Base-by-base conservation (phyloP, 2,888 invertebrate species). In the Drosophila kokeensis region DNA sequence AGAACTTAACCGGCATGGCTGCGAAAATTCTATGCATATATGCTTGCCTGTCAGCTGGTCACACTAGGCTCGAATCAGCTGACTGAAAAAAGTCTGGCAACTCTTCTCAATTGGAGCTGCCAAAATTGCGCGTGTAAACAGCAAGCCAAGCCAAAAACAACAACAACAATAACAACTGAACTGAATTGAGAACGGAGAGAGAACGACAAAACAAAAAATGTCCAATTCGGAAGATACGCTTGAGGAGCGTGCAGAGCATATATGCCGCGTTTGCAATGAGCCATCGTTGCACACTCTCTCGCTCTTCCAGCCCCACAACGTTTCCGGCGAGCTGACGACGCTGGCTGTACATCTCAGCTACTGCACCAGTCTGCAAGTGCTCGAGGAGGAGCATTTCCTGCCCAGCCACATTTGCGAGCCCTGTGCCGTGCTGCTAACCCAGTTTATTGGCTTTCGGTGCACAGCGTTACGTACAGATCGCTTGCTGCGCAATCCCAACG, bases 251-350 rank as follows among this genome's bases (percentile, higher is more conserved):
- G 68, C 73, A 7, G 69, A 82, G 52, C 83, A 81, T 10, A 75
- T 90, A 21, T 93, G 93, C 54, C 91, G 93, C 2, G 79, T 89
- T 2, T 93, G 93, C 71, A 70, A 93, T 58, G 63, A 40, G 2
- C 81, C 88, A 36, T 87, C 89, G 4, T 58, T 70, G 8, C 77
- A 90, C 10, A 87, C 88, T 42, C 77, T 87, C 36, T 84, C 86
- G 2, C 81, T 93, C 4, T 90, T 86, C 65, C 82, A 89, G 42
- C 73, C 82, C 1, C 90, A 91, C 0, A 65, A 87, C 50, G 67
- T 93, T 21, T 77, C 88, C 73, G 92, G 90, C 10, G 90, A 92
- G 57, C 66, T 87, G n/a, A 92, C 89, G 13, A 92, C 92, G n/a
- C 69, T 93, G 45, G 91, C 91, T 8, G 73, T 76, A 4, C 80